Evolutionary conservation across 2,797 vertebrate species (phyloP), one percentile per base, ranked within the genome.

Genomic region (Siniperca undulata): DNA sequence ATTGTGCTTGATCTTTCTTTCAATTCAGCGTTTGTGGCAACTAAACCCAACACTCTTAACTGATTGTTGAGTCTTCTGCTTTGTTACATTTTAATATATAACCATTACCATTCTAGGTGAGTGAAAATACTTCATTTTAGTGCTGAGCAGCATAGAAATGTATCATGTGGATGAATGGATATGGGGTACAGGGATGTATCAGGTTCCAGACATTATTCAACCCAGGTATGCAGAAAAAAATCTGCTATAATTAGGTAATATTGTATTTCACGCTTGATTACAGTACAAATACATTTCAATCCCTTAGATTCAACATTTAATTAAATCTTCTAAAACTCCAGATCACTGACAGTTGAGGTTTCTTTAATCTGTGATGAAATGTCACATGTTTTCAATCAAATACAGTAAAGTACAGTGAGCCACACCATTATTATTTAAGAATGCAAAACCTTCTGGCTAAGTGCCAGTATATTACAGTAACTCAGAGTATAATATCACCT

Each of bases 251-350:
- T 91, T 69, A 82, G 42, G 67, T 53, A 66, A 90, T 89, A 89
- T 85, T 81, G 65, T 60, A 84, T 91, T 92, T 93, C 89, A 87
- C 75, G 74, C 79, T 81, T 82, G 77, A 91, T 86, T 78, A 80
- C 5, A 68, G 64, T 73, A 89, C 67, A 90, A 89, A 81, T 76
- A 74, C 62, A 65, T 83, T 86, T 90, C 80, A 87, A 70, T 88
- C 82, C 83, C 55, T 72, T 78, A 64, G 27, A 73, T 75, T 62
- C 46, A 77, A 86, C 52, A 76, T 84, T 88, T 85, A 90, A 91
- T 91, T 86, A 90, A 91, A 86, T 50, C 67, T 55, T 66, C 19
- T 22, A 44, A 84, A 52, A 44, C 52, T 13, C 69, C 19, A 78
- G 40, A 82, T 85, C 62, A 65, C 36, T 84, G 81, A 92, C 78